These are phyloP conservation scores for Micromesistius poutassou DNA, from an alignment of 2,797 vertebrate species.

Conservation along the genomic window DNA sequence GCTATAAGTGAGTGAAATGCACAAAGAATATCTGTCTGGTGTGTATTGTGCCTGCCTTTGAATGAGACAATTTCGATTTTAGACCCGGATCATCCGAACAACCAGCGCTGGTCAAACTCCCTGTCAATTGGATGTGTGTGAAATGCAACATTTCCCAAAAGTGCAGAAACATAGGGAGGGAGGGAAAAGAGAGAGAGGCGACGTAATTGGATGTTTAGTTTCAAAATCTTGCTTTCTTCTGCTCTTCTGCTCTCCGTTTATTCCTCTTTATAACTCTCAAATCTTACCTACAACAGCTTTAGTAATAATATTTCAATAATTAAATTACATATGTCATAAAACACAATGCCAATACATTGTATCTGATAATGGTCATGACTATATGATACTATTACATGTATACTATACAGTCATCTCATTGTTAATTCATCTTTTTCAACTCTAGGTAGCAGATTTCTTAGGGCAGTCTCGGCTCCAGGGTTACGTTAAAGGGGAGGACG, in stretches of 20 bases:
- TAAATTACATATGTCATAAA: neutral
- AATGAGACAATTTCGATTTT: too few relatives aligned
- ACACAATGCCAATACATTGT: neutral
- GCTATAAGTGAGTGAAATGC: too few relatives aligned
- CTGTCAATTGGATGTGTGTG: too few relatives aligned
- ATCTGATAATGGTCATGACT: neutral
- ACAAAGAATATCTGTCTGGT: too few relatives aligned
- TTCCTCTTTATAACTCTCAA: neutral
- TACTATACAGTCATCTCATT: neutral
- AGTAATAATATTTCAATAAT: neutral
- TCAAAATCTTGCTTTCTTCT: neutral
- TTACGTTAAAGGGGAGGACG: constrained; percentile 93
- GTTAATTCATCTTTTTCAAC: neutral
- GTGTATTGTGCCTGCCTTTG: too few relatives aligned
- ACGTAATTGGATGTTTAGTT: neutral
- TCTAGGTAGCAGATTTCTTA: constrained; percentile 88
- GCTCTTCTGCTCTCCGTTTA: neutral
- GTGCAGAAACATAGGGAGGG: too few relatives aligned
- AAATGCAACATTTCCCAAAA: too few relatives aligned
- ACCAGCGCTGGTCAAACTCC: too few relatives aligned
- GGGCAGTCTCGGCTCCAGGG: constrained; percentile 85
- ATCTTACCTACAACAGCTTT: neutral
- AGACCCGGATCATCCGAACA: too few relatives aligned
- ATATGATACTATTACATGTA: neutral
- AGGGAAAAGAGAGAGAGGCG: neutral